phyloP scores from a whole-genome alignment of 2,888 invertebrate species.

The Heliothis peltigera region DNA sequence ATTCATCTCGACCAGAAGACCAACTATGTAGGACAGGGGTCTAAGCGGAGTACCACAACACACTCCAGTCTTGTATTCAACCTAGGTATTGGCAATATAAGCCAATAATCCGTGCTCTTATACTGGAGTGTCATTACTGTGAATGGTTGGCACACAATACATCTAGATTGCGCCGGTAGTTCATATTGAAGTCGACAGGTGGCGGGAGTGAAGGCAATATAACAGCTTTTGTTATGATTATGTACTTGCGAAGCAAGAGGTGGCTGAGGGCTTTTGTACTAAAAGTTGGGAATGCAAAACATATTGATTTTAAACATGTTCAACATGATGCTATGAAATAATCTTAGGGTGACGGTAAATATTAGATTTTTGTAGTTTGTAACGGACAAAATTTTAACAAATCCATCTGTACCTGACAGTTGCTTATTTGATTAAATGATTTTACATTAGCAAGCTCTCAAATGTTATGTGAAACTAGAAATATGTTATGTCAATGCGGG shows the following conservation, averaged over 20 bases:
- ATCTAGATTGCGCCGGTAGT: conserved; percentile 53
- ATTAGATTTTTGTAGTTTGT: no score
- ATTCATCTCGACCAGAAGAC: background rate
- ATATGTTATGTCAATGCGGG: no score
- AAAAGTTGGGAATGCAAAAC: background rate
- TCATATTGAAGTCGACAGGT: conserved; percentile 49
- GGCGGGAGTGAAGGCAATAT: conserved; percentile 42
- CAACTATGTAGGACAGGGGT: background rate
- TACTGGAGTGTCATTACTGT: conserved; percentile 49
- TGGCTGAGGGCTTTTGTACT: no score
- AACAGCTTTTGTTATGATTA: conserved; percentile 35
- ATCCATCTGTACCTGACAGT: no score
- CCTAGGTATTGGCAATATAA: conserved; percentile 34
- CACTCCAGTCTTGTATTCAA: conserved; percentile 21
- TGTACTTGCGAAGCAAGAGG: background rate
- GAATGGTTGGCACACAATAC: conserved; percentile 57
- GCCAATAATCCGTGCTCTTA: conserved; percentile 47
- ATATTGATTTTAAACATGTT: background rate
- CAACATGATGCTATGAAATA: background rate
- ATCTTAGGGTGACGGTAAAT: no score
- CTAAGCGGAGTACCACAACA: conserved; percentile 17
- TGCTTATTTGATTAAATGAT: no score
- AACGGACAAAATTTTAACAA: no score
- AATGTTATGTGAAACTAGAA: no score
- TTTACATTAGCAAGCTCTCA: no score